These are phyloP conservation scores for Drosophila putrida DNA, from an alignment of 2,888 invertebrate species.

Conservation along the genomic window DNA sequence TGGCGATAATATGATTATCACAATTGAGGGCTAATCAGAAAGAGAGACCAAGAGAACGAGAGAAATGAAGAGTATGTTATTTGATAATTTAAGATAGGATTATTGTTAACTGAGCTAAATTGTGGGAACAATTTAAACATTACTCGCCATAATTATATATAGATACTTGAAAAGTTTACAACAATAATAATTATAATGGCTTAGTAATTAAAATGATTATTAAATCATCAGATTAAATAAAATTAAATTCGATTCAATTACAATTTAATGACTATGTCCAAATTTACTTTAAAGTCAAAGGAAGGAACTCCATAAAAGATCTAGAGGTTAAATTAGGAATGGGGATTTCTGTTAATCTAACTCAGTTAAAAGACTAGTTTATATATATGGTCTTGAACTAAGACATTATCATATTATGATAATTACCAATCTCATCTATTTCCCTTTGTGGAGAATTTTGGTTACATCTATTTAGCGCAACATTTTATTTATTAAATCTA, in stretches of 20 bases:
- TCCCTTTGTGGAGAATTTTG: too few species aligned
- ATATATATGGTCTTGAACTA: neutral
- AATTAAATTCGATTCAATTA: neutral
- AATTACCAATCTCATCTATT: neutral
- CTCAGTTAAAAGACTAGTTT: neutral
- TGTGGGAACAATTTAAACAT: slow-evolving; percentile 4
- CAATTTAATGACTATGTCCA: neutral
- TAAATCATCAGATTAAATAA: neutral
- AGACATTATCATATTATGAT: neutral
- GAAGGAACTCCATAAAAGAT: slow-evolving; percentile 18
- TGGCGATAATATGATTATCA: slow-evolving; percentile 65
- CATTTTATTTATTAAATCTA: too few species aligned
- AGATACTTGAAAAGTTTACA: neutral
- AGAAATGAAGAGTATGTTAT: neutral
- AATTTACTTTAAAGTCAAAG: neutral
- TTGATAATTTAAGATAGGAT: neutral
- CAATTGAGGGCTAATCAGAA: slow-evolving; percentile 10
- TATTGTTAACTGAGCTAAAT: slow-evolving; percentile 3
- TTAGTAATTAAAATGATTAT: neutral
- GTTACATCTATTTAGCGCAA: too few species aligned
- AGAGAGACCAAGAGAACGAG: neutral
- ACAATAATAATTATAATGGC: neutral
- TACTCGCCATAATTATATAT: slow-evolving; percentile 1
- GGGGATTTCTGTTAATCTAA: neutral
- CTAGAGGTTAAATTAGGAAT: neutral